These are phyloP conservation scores for Pangasius mekongensis DNA, from an alignment of 2,797 vertebrate genomes.

Conservation along the genomic window DNA sequence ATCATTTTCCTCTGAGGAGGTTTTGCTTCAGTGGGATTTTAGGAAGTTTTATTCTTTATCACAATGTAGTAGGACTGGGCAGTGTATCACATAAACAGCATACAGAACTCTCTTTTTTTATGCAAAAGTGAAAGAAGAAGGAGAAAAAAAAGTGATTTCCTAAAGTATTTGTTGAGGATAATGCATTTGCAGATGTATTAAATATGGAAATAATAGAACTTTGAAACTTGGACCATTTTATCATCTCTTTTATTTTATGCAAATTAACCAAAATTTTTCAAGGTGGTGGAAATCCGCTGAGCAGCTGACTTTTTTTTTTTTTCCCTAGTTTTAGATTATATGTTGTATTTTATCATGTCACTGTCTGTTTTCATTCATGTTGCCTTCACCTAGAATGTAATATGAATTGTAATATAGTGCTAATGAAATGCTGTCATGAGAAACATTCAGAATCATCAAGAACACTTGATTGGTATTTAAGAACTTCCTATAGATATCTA, in stretches of 20 bases:
- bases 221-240: conserved; percentile 13
- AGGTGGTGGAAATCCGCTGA: conserved; percentile 20
- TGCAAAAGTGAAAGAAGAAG: background rate
- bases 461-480: conserved; percentile 24
- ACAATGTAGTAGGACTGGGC: background rate
- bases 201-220: background rate
- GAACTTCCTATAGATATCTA: conserved; percentile 10
- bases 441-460: background rate
- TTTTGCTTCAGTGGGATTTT: background rate
- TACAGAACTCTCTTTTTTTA: background rate
- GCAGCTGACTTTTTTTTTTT: conserved; percentile 20
- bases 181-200: conserved; percentile 17
- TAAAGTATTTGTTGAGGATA: conserved; percentile 12
- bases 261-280: conserved; percentile 32
- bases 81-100: background rate
- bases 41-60: background rate
- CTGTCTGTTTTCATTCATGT: conserved; percentile 8
- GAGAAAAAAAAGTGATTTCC: background rate
- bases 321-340: background rate
- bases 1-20: background rate
- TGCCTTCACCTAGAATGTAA: conserved; percentile 32
- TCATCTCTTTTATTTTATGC: conserved; percentile 19
- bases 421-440: conserved; percentile 2
- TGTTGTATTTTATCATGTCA: conserved; percentile 3
- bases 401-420: conserved; percentile 13